Evolutionary conservation across 2,113 vertebrate species (phyloP), one percentile per base, ranked within the genome.

Genomic region (Daphoenositta chrysoptera): DNA sequence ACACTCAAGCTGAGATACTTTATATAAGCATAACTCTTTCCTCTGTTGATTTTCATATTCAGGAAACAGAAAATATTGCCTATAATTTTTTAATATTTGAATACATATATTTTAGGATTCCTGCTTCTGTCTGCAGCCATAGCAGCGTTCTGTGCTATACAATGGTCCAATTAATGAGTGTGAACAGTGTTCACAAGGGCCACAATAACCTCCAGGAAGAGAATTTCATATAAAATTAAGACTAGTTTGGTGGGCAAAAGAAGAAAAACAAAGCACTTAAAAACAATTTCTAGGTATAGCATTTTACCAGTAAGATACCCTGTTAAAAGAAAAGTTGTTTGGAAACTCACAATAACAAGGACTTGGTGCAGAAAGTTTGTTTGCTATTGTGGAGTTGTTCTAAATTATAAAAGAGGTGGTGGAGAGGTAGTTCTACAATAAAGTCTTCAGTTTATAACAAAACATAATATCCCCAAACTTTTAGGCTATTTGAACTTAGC

Each of bases 11-110:
- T 91, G 93, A 96, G 96, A 97, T 97, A 96, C 93, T 95, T 79
- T 91, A 90, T 96, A 88, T 60, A 96, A 96, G 90, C 83, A 65
- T 31, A 96, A 89, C 65, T 88, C 31, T 96, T 96, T 77, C 71
- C 73, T 96, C 93, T 92, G 96, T 86, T 97, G 80, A 89, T 95
- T 97, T 97, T 76, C 70, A 97, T 91, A 97, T 97, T 96, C 83
- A 84, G 16, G 79, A 95, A 91, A 87, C 61, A 97, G 90, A 96
- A 97, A 91, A 97, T 91, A 96, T 81, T 90, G 87, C 66, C 76
- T 78, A 93, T 89, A 53, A 50, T 87, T 72, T 94, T 91, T 96
- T 69, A 91, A 83, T 96, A 84, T 88, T 97, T 94, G 83, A 84
- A 70, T 60, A 78, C 28, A 65, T 65, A 64, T 61, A 1, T 84